Evolutionary conservation across 2,888 invertebrate species (phyloP), one percentile per base, ranked within the genome.

Genomic region (Ariolimax columbianus): DNA sequence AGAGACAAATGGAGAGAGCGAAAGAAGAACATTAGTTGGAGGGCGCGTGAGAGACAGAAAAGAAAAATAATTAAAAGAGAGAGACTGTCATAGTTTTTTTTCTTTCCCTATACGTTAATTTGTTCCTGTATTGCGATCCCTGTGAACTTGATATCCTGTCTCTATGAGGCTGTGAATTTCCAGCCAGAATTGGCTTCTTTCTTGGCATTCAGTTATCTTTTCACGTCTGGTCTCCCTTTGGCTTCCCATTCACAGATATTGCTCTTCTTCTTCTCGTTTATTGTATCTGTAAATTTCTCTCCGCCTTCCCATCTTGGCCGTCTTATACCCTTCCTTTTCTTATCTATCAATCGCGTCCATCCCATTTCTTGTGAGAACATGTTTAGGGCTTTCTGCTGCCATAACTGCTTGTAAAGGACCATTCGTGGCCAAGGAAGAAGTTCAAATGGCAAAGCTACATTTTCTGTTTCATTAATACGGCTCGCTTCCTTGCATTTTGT

Each of bases 371-470:
- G 9, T 9, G 30, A 33, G 73, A 55, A 82, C n/a, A 59, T 73
- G 63, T 51, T 63, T 82, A 73, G 33, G 26, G 36, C 40, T 77
- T 66, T 63, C 59, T 63, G 36, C 36, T 1, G 66, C 77, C 68
- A 81, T 81, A 72, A 83, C 63, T 14, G 51, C 17, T 63, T 14
- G 47, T 11, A 26, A 11, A 47, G 1, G 40, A 75, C 43, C 63
- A 63, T 66, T 77, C 70, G 70, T 9, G 36, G 26, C 43, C 43
- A 1, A 23, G 72, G 51, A 33, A 59, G 43, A 30, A 38, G 82
- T 73, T 82, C 75, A 82, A 75, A 82, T 59, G 82, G n/a, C 82
- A 73, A 75, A 75, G n/a, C 75, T 30, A 70, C 36, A 82, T 82
- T 82, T 82, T 43, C 75, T 59, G 63, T 75, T 75, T 66, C 75